Evolutionary conservation across 1,140 invertebrate species (phyloP), one percentile per base, ranked within the genome.

Genomic region (Ceratina australensis): DNA sequence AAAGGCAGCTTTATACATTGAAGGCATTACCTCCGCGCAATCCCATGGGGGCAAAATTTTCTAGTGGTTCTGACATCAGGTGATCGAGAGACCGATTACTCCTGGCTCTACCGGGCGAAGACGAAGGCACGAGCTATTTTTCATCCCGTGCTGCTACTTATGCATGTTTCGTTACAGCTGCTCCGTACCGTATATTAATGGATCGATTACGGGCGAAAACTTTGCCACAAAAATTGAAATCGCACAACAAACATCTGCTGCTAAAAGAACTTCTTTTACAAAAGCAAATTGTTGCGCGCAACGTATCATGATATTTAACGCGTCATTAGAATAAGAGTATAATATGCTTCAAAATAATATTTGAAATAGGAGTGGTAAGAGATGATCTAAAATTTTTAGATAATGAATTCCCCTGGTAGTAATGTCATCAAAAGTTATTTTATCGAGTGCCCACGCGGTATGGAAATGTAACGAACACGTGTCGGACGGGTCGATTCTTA

Each of bases 81-180:
- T 75, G 56, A 68, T 79, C 16, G 72, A 79, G 56, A 63, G 72
- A 75, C 15, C 28, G 63, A 68, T 75, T 68, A 66, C 28, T 28
- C 56, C 60, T 74, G 61, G 47, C 54, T 79, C 61, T 50, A 7
- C 67, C 54, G 15, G 16, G 42, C 26, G 61, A 67, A 59, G 74
- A 78, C 49, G 60, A 26, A 59, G 52, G 52, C 42, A 22, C 33
- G 22, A 42, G 49, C 63, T 72, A 68, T 68, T 79, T 75, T 75
- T 68, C 57, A 68, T 66, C 49, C 22, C 22, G 16, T 57, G 3
- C 24, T 20, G 26, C n/a, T 54, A 54, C 47, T 24, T 52, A 33
- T 24, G n/a, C 10, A 13, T 52, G 26, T 2, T 13, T 33, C 33
- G 7, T 57, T 42, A 49, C 63, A 28, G 33, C 54, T 28, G 52